Percentiles rank a stretch among this genome's conserved stretches.
Conservation (phyloP, 2,888 invertebrate species). For the Drosophila mulleri region DNA sequence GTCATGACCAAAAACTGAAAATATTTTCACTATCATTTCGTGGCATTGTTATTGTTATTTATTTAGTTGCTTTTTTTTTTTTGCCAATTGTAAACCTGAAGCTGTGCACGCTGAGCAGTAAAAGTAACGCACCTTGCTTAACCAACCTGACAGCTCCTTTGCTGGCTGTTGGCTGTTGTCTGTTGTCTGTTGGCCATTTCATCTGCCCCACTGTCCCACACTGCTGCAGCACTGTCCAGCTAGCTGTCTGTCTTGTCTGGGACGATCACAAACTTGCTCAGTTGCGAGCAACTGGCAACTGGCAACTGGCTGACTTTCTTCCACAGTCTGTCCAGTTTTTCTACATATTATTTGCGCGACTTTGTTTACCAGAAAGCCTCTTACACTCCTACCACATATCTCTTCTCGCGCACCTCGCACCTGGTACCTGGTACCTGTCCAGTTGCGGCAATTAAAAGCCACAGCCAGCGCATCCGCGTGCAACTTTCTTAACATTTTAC, state of each 20-base stretch:
- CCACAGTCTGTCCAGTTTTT: slow-evolving; percentile 74
- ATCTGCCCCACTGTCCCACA: slow-evolving; percentile 37
- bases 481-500: slow-evolving; percentile 68
- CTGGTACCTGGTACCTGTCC: slow-evolving; percentile 26
- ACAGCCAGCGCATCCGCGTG: slow-evolving; percentile 64
- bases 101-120: slow-evolving; percentile 56
- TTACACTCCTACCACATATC: slow-evolving; percentile 38
- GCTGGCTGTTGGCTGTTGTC: slow-evolving; percentile 44
- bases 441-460: slow-evolving; percentile 64
- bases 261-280: slow-evolving; percentile 61
- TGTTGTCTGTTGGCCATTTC: slow-evolving; percentile 7
- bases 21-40: slow-evolving; percentile 78
- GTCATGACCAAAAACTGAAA: slow-evolving; percentile 74
- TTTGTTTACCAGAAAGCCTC: slow-evolving; percentile 61
- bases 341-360: slow-evolving; percentile 68
- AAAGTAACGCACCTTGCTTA: slow-evolving; percentile 73
- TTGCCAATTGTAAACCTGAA: slow-evolving; percentile 29
- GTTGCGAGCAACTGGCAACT: slow-evolving; percentile 11
- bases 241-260: slow-evolving; percentile 37
- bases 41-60: slow-evolving; percentile 65
- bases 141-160: slow-evolving; percentile 62
- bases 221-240: slow-evolving; percentile 20
- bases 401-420: neutral
- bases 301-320: slow-evolving; percentile 67
- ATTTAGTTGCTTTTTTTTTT: slow-evolving; percentile 38